A percentile compares a stretch with the other conserved stretches of the same genome.
These are phyloP conservation scores for Gobio gobio DNA, from an alignment of 2,113 vertebrate genomes.

Conservation along the genomic window DNA sequence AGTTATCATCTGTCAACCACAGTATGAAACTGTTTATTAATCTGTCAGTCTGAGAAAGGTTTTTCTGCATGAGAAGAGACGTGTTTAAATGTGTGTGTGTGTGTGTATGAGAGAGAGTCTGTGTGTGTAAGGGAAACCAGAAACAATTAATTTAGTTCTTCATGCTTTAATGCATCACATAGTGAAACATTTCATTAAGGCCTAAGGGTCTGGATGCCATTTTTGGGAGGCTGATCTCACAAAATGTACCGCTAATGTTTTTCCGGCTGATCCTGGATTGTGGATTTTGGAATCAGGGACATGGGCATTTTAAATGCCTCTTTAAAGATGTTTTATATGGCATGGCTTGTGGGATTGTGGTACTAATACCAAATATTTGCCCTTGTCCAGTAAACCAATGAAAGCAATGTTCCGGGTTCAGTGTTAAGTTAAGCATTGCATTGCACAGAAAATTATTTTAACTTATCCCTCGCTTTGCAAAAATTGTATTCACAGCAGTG, in stretches of 20 bases:
- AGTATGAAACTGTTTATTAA: background rate
- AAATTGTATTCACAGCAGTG: too few relatives aligned
- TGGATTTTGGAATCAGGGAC: background rate
- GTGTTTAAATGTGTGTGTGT: background rate
- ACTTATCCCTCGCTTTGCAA: too few relatives aligned
- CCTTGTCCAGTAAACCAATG: background rate
- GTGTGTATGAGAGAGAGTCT: too few relatives aligned
- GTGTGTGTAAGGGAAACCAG: background rate
- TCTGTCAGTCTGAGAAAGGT: background rate
- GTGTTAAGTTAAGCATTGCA: background rate
- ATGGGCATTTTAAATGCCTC: background rate
- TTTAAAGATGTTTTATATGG: constrained; percentile 13
- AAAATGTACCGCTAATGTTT: background rate
- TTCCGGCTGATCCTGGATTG: background rate
- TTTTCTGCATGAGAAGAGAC: background rate
- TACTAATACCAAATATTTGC: background rate
- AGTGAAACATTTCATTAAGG: background rate
- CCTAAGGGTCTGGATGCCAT: background rate
- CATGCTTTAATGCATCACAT: constrained; percentile 5
- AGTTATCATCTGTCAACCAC: constrained; percentile 1
- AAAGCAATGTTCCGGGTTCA: background rate
- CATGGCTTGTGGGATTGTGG: background rate
- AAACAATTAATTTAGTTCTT: constrained; percentile 1
- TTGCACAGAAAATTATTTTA: background rate
- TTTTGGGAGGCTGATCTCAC: background rate